phyloP scores from a whole-genome alignment of 2,113 vertebrate species.

The Lepidothrix coronata region DNA sequence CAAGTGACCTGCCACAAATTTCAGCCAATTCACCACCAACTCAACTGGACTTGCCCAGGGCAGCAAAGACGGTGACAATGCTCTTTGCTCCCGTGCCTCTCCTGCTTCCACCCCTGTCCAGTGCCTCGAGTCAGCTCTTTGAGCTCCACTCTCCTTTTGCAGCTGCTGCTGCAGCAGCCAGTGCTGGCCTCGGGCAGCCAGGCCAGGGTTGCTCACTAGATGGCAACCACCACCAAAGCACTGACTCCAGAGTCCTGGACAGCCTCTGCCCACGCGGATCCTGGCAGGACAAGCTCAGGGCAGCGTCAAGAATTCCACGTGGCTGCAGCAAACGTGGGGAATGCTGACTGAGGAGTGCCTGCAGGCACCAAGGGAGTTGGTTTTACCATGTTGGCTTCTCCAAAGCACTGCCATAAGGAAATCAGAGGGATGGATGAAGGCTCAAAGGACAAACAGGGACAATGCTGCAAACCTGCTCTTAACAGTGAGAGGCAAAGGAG shows the following conservation, averaged over 20 bases:
- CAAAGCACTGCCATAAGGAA: neutral
- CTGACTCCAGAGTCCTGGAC: neutral
- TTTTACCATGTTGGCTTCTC: neutral
- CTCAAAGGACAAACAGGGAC: neutral
- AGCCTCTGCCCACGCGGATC: neutral
- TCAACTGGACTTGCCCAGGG: neutral
- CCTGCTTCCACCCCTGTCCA: neutral
- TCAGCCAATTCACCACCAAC: neutral
- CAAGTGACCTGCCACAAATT: neutral
- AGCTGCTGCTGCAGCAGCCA: neutral
- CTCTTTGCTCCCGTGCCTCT: neutral
- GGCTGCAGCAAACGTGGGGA: neutral
- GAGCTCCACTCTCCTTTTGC: neutral
- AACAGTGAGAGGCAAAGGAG: neutral
- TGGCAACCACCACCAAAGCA: conserved; percentile 27
- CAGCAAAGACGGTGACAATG: neutral
- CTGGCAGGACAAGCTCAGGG: neutral
- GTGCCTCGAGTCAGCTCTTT: neutral
- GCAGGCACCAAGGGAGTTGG: neutral
- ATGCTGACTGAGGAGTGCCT: neutral
- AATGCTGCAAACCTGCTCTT: neutral
- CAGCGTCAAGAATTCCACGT: neutral
- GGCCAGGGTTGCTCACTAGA: conserved; percentile 27
- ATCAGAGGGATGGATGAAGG: neutral
- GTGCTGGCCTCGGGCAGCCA: neutral